Evolutionary conservation across 2,888 invertebrate genomes (phyloP).

Genomic region (Cybosia mesomella): DNA sequence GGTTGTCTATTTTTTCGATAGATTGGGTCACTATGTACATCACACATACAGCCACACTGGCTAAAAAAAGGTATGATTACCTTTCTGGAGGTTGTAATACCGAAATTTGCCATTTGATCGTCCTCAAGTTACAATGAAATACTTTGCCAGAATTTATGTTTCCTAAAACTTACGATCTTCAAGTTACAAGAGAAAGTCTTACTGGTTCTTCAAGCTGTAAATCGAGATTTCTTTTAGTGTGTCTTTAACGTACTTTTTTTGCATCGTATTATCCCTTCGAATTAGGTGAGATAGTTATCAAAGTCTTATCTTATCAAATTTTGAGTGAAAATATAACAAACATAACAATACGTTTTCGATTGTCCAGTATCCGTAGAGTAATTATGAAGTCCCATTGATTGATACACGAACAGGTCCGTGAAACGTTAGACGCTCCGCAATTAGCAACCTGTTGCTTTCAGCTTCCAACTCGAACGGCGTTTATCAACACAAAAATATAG

Average conservation of each 20-base stretch:
- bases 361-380: constrained; percentile 1
- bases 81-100: no score
- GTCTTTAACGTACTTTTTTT: no score
- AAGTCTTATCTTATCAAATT: neutral
- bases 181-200: neutral
- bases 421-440: constrained; percentile 17
- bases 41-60: no score
- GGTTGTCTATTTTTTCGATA: no score
- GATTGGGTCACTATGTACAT: no score
- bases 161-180: neutral
- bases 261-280: neutral
- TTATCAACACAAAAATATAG: constrained; percentile 13
- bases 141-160: no score
- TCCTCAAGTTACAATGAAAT: neutral
- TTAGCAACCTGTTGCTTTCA: constrained; percentile 24
- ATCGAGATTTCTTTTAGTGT: no score
- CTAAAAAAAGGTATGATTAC: no score
- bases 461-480: constrained; percentile 9
- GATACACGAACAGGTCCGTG: constrained; percentile 10
- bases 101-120: neutral
- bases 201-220: no score
- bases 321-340: neutral
- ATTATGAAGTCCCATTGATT: constrained; percentile 18
- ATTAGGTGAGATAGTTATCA: neutral
- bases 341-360: neutral